phyloP scores from a whole-genome alignment of 2,113 vertebrate species.

The Melanostigma gelatinosum region DNA sequence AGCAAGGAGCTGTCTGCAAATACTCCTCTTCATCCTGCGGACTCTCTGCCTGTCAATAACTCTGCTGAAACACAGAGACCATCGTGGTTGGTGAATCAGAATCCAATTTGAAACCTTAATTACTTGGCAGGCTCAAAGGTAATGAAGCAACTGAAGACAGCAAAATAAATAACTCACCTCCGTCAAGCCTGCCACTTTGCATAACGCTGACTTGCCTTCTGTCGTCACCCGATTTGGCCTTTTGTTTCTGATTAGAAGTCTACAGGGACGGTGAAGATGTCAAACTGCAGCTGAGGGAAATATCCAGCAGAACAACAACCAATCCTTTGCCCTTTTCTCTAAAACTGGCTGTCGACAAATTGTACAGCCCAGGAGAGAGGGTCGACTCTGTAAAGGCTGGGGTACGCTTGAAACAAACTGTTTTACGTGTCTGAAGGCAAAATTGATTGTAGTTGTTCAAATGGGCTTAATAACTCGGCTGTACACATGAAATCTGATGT shows the following conservation, averaged over 20 bases:
- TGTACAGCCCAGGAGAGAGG: background rate
- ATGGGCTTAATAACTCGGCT: too few species aligned
- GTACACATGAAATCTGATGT: background rate
- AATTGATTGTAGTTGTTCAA: background rate
- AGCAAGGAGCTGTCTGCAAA: constrained; percentile 1
- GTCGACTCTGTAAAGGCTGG: background rate
- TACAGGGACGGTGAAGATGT: constrained; percentile 10
- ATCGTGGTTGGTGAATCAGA: constrained; percentile 54
- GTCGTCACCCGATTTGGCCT: constrained; percentile 24
- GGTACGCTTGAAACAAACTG: background rate
- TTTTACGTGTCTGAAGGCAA: background rate
- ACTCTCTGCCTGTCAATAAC: constrained; percentile 10
- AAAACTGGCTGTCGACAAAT: constrained; percentile 18
- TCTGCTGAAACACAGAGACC: constrained; percentile 2
- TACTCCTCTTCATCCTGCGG: constrained; percentile 18
- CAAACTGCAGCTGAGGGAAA: constrained; percentile 23
- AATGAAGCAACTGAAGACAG: constrained; percentile 56
- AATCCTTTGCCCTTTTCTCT: constrained; percentile 17
- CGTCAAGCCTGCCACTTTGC: constrained; percentile 23
- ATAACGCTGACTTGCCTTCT: constrained; percentile 14
- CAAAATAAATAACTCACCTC: constrained; percentile 45
- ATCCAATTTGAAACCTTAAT: constrained; percentile 70
- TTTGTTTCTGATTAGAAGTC: constrained; percentile 34
- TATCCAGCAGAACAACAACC: constrained; percentile 1
- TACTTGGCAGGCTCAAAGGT: constrained; percentile 45